Evolutionary conservation across 2,797 vertebrate species (phyloP).

Genomic region (Aphelocoma californica): DNA sequence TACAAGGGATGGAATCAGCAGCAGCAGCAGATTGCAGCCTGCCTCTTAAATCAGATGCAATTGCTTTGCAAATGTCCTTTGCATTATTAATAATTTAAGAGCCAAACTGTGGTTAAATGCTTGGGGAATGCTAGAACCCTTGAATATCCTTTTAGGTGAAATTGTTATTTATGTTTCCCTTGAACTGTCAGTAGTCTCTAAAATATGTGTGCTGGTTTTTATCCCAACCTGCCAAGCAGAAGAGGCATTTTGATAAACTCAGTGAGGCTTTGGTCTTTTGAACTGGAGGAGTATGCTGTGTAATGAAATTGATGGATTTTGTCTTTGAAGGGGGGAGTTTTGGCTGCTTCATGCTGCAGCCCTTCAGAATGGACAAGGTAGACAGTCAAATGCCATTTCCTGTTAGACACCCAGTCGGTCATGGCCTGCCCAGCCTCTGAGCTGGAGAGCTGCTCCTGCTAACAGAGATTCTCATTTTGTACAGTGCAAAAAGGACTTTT

Average conservation of each 20-base stretch:
- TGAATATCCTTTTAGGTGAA: not conserved
- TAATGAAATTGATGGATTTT: not conserved
- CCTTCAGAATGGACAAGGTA: not conserved
- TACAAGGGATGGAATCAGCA: not conserved
- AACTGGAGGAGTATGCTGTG: not conserved
- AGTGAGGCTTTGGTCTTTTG: not conserved
- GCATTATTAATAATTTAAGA: slow-evolving; percentile 14
- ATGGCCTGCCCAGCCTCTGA: not conserved
- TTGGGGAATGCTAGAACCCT: not conserved
- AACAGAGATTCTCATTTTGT: not conserved
- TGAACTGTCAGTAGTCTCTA: not conserved
- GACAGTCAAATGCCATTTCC: not conserved
- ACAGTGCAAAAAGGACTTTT: not conserved
- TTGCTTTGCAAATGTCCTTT: not conserved
- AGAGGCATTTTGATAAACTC: not conserved
- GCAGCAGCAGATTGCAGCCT: not conserved
- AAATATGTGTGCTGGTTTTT: not conserved
- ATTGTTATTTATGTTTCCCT: not conserved
- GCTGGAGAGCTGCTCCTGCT: not conserved
- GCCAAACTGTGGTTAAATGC: not conserved
- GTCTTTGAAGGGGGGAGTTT: not conserved
- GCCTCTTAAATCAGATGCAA: slow-evolving; percentile 12
- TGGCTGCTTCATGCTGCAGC: not conserved
- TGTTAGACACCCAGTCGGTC: not conserved
- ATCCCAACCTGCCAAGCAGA: not conserved